These are phyloP conservation scores for Eidolon dupreanum DNA, from an alignment of 2,797 vertebrate genomes.

Conservation along the genomic window DNA sequence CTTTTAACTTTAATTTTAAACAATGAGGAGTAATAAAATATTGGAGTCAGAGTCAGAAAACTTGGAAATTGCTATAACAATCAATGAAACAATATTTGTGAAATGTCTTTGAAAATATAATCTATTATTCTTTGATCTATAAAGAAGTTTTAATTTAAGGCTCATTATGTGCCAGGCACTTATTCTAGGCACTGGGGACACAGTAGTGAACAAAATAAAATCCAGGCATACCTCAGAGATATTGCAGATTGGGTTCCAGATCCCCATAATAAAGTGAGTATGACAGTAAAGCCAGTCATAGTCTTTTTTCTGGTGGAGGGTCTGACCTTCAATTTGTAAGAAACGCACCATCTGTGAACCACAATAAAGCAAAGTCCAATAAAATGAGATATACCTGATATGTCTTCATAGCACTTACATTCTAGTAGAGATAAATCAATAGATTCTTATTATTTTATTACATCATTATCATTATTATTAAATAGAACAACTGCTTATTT, in stretches of 20 bases:
- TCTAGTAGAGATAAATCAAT: not conserved
- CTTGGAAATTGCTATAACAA: not conserved
- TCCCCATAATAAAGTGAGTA: not conserved
- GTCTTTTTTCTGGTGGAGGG: not conserved
- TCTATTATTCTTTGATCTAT: not conserved
- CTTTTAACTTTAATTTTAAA: not conserved
- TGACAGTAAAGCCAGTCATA: not conserved
- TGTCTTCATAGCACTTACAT: not conserved
- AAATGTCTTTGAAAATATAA: slow-evolving; percentile 30
- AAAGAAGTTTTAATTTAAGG: not conserved
- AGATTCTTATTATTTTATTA: not conserved
- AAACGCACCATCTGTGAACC: not conserved
- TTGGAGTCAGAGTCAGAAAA: not conserved
- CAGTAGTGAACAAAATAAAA: not conserved
- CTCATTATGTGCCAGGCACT: not conserved
- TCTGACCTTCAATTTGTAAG: not conserved
- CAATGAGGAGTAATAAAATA: not conserved
- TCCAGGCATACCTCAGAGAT: not conserved
- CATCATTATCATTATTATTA: not conserved
- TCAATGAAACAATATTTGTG: not conserved
- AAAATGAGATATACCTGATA: not conserved
- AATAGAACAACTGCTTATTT: not conserved
- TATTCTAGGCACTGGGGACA: not conserved
- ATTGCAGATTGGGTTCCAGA: not conserved
- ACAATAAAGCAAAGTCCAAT: not conserved